These are phyloP conservation scores for Mastacembelus armatus DNA, from an alignment of 2,797 vertebrate genomes.

Conservation along the genomic window DNA sequence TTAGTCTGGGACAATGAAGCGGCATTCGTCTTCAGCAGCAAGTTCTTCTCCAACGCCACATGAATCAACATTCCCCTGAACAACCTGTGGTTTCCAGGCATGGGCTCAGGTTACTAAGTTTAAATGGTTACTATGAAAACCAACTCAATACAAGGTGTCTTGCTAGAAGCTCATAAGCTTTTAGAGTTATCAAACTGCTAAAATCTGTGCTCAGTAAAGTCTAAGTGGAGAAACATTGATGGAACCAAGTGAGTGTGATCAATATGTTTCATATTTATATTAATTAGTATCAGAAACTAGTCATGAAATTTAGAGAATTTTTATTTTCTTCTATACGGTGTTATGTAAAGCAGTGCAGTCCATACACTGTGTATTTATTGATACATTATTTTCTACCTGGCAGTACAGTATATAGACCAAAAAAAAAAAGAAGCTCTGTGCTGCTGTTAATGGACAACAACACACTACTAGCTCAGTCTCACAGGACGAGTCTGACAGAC, in stretches of 20 bases:
- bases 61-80: slow-evolving; percentile 68
- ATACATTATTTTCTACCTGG: background rate
- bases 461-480: slow-evolving; percentile 60
- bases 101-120: slow-evolving; percentile 41
- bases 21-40: slow-evolving; percentile 66
- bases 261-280: no score
- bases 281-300: no score
- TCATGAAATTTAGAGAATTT: no score
- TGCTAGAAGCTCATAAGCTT: slow-evolving; percentile 19
- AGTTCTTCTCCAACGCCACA: slow-evolving; percentile 51
- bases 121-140: slow-evolving; percentile 41
- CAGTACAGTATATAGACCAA: slow-evolving; percentile 2
- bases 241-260: no score
- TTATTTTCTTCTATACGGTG: no score
- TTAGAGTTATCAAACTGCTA: slow-evolving; percentile 8
- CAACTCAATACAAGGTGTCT: slow-evolving; percentile 6
- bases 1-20: slow-evolving; percentile 71
- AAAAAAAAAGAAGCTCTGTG: no score
- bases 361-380: slow-evolving; percentile 15
- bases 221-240: no score
- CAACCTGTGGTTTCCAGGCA: slow-evolving; percentile 60
- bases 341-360: no score
- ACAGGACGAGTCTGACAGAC: slow-evolving; percentile 67
- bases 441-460: slow-evolving; percentile 66
- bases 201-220: no score